A percentile compares a stretch with the other conserved stretches of the same genome.
These are phyloP conservation scores for Heliconius aoede DNA, from an alignment of 2,888 invertebrate genomes.

Conservation along the genomic window DNA sequence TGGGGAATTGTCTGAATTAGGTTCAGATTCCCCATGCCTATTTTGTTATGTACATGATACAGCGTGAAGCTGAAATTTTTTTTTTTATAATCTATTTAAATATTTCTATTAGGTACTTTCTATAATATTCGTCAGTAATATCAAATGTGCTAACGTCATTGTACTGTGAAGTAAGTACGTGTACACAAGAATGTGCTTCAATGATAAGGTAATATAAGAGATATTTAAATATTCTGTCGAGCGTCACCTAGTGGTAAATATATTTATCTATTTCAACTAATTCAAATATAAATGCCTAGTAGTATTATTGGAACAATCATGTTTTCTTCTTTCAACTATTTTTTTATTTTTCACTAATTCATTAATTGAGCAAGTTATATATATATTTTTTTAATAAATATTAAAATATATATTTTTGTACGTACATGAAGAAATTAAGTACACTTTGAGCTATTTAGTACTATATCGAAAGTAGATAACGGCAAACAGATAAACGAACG, in stretches of 20 bases:
- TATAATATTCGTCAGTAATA: neutral
- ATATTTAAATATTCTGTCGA: neutral
- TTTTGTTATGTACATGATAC: fast-evolving
- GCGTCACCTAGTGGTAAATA: constrained; percentile 10
- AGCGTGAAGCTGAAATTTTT: neutral
- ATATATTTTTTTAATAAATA: no score
- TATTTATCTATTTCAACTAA: constrained; percentile 9
- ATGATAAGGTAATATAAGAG: constrained; percentile 20
- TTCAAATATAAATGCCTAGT: neutral
- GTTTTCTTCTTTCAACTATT: neutral
- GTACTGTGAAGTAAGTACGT: constrained; percentile 15
- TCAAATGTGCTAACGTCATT: constrained; percentile 3
- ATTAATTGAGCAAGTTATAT: neutral
- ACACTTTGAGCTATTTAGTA: constrained; percentile 13
- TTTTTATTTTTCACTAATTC: neutral
- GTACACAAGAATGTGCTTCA: constrained; percentile 2
- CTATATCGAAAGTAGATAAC: constrained; percentile 32
- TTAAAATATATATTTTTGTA: neutral
- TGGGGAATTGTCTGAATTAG: neutral
- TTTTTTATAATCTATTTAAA: neutral
- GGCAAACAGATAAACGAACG: constrained; percentile 38
- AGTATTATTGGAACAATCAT: neutral
- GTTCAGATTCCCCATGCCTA: neutral
- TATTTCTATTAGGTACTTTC: constrained; percentile 3
- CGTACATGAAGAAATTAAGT: neutral